These are phyloP conservation scores for Craniophora ligustri DNA, from an alignment of 2,888 invertebrate species.

Conservation along the genomic window DNA sequence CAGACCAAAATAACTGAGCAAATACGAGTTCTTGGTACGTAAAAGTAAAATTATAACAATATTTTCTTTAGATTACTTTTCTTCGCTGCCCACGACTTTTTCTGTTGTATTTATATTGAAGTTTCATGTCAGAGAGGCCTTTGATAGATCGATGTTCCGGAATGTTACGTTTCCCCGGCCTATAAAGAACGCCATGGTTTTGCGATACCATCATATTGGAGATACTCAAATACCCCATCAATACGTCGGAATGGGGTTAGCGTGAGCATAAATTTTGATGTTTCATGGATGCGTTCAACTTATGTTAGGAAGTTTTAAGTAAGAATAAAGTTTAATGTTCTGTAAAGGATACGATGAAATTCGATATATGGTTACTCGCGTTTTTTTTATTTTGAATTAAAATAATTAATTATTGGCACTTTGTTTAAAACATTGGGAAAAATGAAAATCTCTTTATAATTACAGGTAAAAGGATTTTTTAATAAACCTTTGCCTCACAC, in stretches of 20 bases:
- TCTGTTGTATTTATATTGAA: background rate
- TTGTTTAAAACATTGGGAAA: too few species aligned
- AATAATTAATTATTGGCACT: too few species aligned
- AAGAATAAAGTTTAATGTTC: too few species aligned
- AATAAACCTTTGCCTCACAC: too few species aligned
- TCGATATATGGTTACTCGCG: too few species aligned
- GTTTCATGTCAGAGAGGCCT: background rate
- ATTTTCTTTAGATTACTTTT: background rate
- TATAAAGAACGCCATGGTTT: conserved; percentile 23
- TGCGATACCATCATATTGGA: conserved; percentile 35
- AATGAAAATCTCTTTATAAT: too few species aligned
- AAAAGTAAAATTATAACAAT: too few species aligned
- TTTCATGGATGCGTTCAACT: conserved; percentile 26
- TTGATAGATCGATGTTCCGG: conserved; percentile 9
- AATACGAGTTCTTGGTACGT: too few species aligned
- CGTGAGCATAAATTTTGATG: conserved; percentile 19
- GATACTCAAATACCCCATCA: conserved; percentile 38
- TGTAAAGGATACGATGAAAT: too few species aligned
- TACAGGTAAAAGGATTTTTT: too few species aligned
- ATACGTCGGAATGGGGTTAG: conserved; percentile 25
- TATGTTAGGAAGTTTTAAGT: too few species aligned
- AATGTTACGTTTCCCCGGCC: conserved; percentile 7
- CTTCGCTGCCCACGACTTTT: background rate
- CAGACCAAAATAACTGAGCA: background rate
- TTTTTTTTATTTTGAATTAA: too few species aligned